Percentiles rank a stretch among this genome's conserved stretches.
Evolutionary conservation across 2,888 invertebrate genomes (phyloP).

Genomic region (Exocentrus adspersus): DNA sequence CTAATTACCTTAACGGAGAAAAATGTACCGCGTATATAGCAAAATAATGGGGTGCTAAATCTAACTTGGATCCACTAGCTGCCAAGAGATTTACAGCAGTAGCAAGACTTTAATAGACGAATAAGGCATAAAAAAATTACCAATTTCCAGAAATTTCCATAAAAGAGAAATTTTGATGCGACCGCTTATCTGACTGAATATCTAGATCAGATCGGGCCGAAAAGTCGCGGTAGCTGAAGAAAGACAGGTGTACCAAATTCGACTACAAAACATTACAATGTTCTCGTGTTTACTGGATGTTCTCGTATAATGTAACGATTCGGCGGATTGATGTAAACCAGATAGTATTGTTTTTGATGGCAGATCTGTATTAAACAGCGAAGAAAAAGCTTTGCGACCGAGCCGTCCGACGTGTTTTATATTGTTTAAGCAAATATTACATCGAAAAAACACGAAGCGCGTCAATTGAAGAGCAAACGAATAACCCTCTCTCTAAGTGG

Average conservation of each 20-base stretch:
- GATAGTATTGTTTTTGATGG: constrained; percentile 57
- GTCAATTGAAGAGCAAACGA: constrained; percentile 36
- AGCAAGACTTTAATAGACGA: constrained; percentile 39
- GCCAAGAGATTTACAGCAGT: constrained; percentile 25
- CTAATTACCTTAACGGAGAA: too few relatives aligned
- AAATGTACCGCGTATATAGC: too few relatives aligned
- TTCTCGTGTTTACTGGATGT: constrained; percentile 53
- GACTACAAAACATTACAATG: constrained; percentile 45
- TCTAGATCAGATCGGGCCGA: constrained; percentile 40
- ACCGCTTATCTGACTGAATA: constrained; percentile 39
- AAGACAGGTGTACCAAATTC: constrained; percentile 38
- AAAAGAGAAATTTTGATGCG: constrained; percentile 38
- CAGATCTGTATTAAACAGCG: constrained; percentile 45
- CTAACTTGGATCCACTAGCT: constrained; percentile 15
- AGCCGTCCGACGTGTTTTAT: constrained; percentile 41
- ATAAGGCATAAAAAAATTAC: constrained; percentile 32
- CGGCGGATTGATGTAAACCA: constrained; percentile 53
- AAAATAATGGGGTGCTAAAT: too few relatives aligned
- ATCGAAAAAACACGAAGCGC: constrained; percentile 35
- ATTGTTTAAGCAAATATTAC: constrained; percentile 45
- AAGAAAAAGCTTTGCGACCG: constrained; percentile 32
- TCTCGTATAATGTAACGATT: constrained; percentile 54
- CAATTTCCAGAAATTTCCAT: constrained; percentile 33
- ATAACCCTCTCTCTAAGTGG: constrained; percentile 23
- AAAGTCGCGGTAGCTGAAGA: constrained; percentile 30